A percentile compares a stretch with the other conserved stretches of the same genome.
These are phyloP conservation scores for Pipra filicauda DNA, from an alignment of 2,113 vertebrate genomes.

Conservation along the genomic window DNA sequence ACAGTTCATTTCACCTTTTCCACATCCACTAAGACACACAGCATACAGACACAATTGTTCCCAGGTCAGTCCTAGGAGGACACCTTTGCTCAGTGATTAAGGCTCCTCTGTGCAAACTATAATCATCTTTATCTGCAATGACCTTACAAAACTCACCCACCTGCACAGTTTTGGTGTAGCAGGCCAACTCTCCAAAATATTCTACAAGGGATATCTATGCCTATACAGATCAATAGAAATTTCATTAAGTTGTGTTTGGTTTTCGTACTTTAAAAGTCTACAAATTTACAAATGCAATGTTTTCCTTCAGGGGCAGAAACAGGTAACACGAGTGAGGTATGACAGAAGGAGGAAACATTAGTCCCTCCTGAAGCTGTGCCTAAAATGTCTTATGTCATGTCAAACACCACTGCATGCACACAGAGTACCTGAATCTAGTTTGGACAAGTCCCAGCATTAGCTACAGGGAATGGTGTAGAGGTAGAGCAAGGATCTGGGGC, in stretches of 20 bases:
- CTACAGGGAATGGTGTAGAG: not conserved
- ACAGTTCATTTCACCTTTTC: conserved; percentile 23
- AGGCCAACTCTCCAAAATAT: not conserved
- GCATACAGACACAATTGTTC: not conserved
- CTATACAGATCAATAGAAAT: not conserved
- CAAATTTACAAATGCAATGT: not conserved
- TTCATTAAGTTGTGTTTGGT: not conserved
- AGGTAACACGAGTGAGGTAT: not conserved
- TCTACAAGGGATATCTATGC: not conserved
- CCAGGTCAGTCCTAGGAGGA: not conserved
- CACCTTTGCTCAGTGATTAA: not conserved
- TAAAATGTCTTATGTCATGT: accelerated
- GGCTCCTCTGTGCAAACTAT: not conserved
- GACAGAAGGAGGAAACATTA: not conserved
- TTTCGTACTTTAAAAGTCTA: not conserved
- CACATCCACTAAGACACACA: not conserved
- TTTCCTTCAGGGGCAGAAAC: not conserved
- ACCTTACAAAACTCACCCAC: not conserved
- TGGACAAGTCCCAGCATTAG: not conserved
- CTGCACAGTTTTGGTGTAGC: not conserved
- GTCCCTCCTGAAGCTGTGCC: not conserved
- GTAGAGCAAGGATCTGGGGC: not conserved
- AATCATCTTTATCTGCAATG: not conserved
- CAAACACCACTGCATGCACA: not conserved
- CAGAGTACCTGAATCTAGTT: not conserved